Conservation (phyloP, 2,888 invertebrate species). For the Noctua janthina region DNA sequence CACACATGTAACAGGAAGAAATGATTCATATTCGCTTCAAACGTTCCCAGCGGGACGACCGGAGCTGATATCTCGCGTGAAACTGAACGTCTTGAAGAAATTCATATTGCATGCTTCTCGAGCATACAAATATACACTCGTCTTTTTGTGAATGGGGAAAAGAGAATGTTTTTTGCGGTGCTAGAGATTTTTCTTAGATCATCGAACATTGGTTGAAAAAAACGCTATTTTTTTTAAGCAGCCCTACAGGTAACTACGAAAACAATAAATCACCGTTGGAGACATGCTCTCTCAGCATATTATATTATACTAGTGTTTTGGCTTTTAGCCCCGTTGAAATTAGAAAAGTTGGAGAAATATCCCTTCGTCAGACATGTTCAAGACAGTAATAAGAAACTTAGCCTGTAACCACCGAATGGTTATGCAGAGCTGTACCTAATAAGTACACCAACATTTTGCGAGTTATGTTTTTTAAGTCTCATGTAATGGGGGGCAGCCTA, state of each 20-base stretch:
- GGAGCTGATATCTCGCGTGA: slow-evolving; percentile 44
- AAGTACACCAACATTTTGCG: background rate
- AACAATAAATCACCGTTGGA: too few species aligned
- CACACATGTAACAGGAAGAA: slow-evolving; percentile 67
- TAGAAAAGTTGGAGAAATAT: too few species aligned
- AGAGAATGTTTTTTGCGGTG: slow-evolving; percentile 1
- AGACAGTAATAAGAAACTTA: too few species aligned
- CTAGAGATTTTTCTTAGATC: background rate
- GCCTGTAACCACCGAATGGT: too few species aligned
- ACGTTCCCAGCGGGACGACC: slow-evolving; percentile 70
- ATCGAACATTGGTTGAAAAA: background rate
- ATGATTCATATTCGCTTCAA: slow-evolving; percentile 72
- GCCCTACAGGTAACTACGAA: too few species aligned
- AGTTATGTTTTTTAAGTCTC: background rate
- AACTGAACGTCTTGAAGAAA: slow-evolving; percentile 49
- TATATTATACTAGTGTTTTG: too few species aligned
- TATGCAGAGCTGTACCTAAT: background rate
- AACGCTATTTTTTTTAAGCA: background rate
- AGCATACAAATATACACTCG: slow-evolving; percentile 53
- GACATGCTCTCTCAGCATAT: too few species aligned
- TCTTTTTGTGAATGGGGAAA: slow-evolving; percentile 26
- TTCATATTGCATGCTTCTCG: slow-evolving; percentile 41
- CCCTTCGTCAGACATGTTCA: too few species aligned
- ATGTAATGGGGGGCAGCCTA: background rate
- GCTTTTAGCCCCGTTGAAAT: too few species aligned